phyloP scores from a whole-genome alignment of 2,888 invertebrate genomes.

The Platycnemis pennipes region DNA sequence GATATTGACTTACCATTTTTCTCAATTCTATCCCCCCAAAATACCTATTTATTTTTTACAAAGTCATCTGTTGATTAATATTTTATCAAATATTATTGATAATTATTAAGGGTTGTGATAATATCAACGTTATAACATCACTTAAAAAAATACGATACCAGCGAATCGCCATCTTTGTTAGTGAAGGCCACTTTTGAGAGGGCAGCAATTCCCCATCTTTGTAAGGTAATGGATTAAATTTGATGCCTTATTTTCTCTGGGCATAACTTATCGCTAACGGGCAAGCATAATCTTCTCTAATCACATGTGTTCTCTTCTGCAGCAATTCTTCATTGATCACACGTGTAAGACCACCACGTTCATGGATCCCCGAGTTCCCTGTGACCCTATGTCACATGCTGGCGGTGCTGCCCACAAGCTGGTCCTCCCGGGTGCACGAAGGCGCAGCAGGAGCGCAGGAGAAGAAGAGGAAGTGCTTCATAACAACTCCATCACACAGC shows the following conservation, averaged over 20 bases:
- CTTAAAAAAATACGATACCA: no score
- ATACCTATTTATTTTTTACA: no score
- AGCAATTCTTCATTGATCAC: slow-evolving; percentile 97
- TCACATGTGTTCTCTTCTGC: slow-evolving; percentile 70
- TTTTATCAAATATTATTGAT: no score
- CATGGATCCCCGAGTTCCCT: slow-evolving; percentile 97
- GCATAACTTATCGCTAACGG: background rate
- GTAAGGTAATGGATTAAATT: no score
- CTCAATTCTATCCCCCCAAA: no score
- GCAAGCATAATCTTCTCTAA: background rate
- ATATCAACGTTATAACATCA: no score
- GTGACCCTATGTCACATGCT: slow-evolving; percentile 37
- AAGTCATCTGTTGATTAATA: no score
- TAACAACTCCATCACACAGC: slow-evolving; percentile 70
- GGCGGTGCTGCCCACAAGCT: slow-evolving; percentile 84
- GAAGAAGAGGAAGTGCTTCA: slow-evolving; percentile 74
- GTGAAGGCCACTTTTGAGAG: no score
- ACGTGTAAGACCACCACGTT: slow-evolving; percentile 95
- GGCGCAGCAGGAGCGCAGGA: slow-evolving; percentile 76
- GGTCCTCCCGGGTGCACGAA: slow-evolving; percentile 74
- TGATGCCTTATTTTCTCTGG: background rate
- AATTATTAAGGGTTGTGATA: no score
- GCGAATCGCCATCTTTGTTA: no score
- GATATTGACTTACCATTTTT: no score
- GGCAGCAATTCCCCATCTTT: no score